Percentiles rank a stretch among this genome's conserved stretches.
Evolutionary conservation across 2,113 vertebrate genomes (phyloP).

Genomic region (Channa maculata): DNA sequence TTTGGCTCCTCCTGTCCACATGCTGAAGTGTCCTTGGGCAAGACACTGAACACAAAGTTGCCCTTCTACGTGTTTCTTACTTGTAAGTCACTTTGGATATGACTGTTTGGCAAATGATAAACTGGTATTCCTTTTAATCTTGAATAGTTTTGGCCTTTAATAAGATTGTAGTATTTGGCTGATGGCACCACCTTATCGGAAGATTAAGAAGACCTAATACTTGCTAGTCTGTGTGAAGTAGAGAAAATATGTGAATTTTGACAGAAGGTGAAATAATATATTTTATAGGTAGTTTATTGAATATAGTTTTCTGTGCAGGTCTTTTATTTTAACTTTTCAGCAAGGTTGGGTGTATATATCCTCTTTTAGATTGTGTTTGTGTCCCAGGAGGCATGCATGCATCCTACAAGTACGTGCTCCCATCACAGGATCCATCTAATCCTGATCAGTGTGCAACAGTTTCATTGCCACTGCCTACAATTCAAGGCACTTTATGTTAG

Average conservation of each 20-base stretch:
- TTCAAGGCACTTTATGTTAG: neutral
- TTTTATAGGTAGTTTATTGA: neutral
- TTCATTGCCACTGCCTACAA: neutral
- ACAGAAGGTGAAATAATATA: conserved; percentile 8
- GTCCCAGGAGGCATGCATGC: neutral
- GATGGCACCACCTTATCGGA: no score
- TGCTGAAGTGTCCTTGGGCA: no score
- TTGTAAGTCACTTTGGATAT: no score
- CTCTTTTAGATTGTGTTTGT: neutral
- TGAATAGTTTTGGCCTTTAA: no score
- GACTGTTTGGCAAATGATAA: no score
- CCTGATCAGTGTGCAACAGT: conserved; percentile 26
- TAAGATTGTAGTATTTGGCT: no score
- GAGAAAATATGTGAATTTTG: conserved; percentile 6
- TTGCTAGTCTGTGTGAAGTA: neutral
- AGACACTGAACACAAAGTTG: no score
- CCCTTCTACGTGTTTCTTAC: no score
- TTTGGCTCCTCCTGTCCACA: no score
- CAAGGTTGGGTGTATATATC: neutral
- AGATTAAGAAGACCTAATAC: no score
- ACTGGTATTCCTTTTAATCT: no score
- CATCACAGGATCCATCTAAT: conserved; percentile 16
- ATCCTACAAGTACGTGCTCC: conserved; percentile 13
- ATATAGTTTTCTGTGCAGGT: conserved; percentile 12
- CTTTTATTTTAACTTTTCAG: conserved; percentile 7